phyloP scores from a whole-genome alignment of 2,113 vertebrate genomes.

The Microtus pennsylvanicus region DNA sequence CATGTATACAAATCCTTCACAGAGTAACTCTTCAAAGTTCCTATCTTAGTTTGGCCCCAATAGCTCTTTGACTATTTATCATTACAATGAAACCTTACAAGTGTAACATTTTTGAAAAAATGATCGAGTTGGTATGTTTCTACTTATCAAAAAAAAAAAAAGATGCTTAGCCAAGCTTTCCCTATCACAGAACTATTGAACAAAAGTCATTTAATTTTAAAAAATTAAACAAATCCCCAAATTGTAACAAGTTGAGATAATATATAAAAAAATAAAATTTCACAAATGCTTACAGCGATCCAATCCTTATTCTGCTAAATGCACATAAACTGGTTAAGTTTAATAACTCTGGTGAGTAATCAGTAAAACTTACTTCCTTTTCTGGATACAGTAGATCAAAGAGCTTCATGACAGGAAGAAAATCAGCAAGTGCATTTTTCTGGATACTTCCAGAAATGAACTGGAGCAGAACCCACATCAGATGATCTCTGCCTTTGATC shows the following conservation, averaged over 20 bases:
- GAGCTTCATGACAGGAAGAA: conserved; percentile 99
- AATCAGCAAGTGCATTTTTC: conserved; percentile 97
- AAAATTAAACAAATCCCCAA: conserved; percentile 22
- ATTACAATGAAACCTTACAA: conserved; percentile 27
- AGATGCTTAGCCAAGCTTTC: conserved; percentile 14
- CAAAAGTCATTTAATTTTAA: conserved; percentile 22
- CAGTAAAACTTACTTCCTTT: conserved; percentile 93
- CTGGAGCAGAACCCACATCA: conserved; percentile 99
- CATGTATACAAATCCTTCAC: neutral
- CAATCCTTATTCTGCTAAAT: conserved; percentile 9
- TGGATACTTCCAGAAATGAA: conserved; percentile 99
- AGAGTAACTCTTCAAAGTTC: neutral
- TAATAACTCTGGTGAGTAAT: neutral
- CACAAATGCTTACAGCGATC: neutral
- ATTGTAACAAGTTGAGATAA: conserved; percentile 26
- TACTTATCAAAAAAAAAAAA: conserved; percentile 32
- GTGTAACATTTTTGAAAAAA: conserved; percentile 9
- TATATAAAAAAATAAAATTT: conserved; percentile 28
- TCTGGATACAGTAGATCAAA: conserved; percentile 99
- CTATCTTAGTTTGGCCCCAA: neutral
- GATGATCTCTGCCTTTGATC: conserved; percentile 98
- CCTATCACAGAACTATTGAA: neutral
- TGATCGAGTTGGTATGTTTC: neutral
- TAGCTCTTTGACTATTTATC: conserved; percentile 29
- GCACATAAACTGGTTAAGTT: conserved; percentile 19